These are phyloP conservation scores for Anoncus sp. DNA, from an alignment of 2,888 invertebrate genomes.

Conservation along the genomic window DNA sequence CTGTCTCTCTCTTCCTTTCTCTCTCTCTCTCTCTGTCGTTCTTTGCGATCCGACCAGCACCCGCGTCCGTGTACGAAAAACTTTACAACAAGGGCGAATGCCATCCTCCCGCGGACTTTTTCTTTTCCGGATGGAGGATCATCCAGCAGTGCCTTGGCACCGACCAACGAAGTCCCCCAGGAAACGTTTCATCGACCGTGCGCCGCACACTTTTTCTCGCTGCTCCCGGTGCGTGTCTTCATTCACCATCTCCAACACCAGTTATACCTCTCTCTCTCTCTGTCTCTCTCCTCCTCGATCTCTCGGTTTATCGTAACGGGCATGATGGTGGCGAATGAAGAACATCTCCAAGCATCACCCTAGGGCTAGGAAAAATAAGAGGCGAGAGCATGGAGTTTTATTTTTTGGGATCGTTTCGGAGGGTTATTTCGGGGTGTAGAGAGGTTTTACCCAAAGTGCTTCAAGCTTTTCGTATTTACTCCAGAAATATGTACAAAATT, in stretches of 20 bases:
- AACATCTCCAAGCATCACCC: constrained; percentile 61
- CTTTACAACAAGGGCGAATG: constrained; percentile 75
- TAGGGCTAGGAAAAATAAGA: constrained; percentile 60
- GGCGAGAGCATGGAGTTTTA: constrained; percentile 58
- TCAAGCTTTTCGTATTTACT: constrained; percentile 33
- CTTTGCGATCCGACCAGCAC: constrained; percentile 21
- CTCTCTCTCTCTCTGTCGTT: constrained; percentile 2
- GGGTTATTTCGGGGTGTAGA: constrained; percentile 42
- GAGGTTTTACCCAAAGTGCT: constrained; percentile 49
- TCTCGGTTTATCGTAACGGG: constrained; percentile 62
- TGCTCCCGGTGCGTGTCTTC: constrained; percentile 57
- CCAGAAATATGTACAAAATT: not conserved
- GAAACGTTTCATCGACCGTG: constrained; percentile 71
- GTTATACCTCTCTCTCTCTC: constrained; percentile 16
- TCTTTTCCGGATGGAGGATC: constrained; percentile 60
- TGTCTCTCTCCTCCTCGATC: constrained; percentile 47
- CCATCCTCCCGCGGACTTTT: constrained; percentile 70
- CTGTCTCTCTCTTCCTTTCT: constrained; percentile 1
- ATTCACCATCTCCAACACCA: constrained; percentile 38
- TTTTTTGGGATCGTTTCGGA: constrained; percentile 52
- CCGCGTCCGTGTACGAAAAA: constrained; percentile 67
- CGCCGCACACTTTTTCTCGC: constrained; percentile 65
- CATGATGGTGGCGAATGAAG: constrained; percentile 64
- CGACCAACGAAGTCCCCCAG: constrained; percentile 63
- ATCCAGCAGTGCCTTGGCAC: constrained; percentile 48